These are phyloP conservation scores for Sphenodon punctatus DNA, from an alignment of 2,797 vertebrate genomes.

Conservation along the genomic window DNA sequence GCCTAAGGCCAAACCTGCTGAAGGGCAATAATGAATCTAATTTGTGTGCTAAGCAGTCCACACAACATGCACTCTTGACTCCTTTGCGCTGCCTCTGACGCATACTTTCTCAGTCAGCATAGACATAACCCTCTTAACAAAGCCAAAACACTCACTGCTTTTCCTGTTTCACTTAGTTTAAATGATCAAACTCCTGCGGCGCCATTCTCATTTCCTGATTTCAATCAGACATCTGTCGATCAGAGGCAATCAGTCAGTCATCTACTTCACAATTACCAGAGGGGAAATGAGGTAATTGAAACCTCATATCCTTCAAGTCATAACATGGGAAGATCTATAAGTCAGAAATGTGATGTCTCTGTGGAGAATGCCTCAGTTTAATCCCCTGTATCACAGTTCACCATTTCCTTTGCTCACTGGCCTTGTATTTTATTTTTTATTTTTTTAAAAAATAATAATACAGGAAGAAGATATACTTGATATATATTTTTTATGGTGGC, in stretches of 20 bases:
- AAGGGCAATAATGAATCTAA: no score
- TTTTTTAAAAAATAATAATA: conserved; percentile 3
- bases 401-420: background rate
- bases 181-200: background rate
- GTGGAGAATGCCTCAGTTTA: background rate
- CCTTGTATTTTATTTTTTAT: background rate
- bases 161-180: conserved; percentile 28
- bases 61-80: background rate
- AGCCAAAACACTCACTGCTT: background rate
- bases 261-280: conserved; percentile 32
- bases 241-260: conserved; percentile 26
- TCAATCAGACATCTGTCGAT: conserved; percentile 38
- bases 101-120: background rate
- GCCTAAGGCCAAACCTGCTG: no score
- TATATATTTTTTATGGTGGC: background rate
- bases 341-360: background rate
- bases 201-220: conserved; percentile 12
- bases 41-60: background rate
- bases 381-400: background rate
- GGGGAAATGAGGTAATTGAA: background rate
- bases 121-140: background rate
- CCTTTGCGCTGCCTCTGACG: background rate
- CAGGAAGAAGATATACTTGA: background rate
- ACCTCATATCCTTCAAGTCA: conserved; percentile 22
- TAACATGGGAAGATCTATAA: conserved; percentile 1